Evolutionary conservation across 2,113 vertebrate genomes (phyloP).

Genomic region (Gorsachius goisagi): DNA sequence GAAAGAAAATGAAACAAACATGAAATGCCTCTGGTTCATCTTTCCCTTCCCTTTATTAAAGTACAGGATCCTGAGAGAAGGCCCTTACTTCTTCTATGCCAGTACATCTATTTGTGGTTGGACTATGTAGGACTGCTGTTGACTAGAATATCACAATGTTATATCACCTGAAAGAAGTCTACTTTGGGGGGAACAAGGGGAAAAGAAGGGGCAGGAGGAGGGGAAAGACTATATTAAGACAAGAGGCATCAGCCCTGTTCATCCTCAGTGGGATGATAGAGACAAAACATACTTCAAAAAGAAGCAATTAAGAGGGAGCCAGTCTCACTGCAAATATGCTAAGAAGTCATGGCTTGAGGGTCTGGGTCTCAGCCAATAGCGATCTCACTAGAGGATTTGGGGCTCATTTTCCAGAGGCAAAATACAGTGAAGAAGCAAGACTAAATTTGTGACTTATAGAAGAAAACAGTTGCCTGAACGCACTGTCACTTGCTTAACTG

Average conservation of each 20-base stretch:
- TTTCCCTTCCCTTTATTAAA: not conserved
- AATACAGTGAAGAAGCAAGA: not conserved
- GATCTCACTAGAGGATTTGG: not conserved
- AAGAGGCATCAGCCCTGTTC: not conserved
- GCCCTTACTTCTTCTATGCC: not conserved
- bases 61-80: not conserved
- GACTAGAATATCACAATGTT: not conserved
- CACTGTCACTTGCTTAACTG: not conserved
- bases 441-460: not conserved
- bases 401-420: not conserved
- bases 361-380: not conserved
- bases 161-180: not conserved
- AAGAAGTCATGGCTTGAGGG: not conserved
- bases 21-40: not conserved
- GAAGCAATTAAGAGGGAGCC: not conserved
- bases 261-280: not conserved
- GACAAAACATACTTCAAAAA: slow-evolving; percentile 1
- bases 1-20: not conserved
- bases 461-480: not conserved
- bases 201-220: not conserved
- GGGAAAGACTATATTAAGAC: not conserved
- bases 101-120: not conserved
- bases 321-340: not conserved
- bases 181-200: not conserved
- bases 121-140: rapidly evolving